These are phyloP conservation scores for Lagopus muta DNA, from an alignment of 2,113 vertebrate species.

Conservation along the genomic window DNA sequence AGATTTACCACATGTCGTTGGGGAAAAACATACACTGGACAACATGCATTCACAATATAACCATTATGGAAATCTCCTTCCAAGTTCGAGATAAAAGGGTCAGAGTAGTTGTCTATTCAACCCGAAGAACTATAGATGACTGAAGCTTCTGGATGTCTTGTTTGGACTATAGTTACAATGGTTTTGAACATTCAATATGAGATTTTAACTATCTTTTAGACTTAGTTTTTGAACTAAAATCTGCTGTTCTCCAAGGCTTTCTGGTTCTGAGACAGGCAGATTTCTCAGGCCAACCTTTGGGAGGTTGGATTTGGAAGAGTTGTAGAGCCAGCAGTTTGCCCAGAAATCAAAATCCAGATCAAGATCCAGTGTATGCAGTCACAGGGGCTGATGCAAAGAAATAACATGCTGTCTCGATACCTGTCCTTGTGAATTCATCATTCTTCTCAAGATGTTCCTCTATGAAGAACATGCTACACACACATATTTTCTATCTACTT, in stretches of 20 bases:
- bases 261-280: neutral
- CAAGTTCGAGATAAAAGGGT: neutral
- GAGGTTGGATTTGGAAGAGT: neutral
- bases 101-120: neutral
- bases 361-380: rapidly evolving
- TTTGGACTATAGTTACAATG: neutral
- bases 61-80: neutral
- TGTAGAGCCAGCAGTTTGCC: neutral
- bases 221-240: neutral
- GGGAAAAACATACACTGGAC: neutral
- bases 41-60: neutral
- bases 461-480: neutral
- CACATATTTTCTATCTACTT: neutral
- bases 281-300: neutral
- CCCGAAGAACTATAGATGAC: neutral
- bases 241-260: neutral
- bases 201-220: neutral
- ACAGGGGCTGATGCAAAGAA: neutral
- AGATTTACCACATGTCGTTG: neutral
- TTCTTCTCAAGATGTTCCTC: neutral
- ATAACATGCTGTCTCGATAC: neutral
- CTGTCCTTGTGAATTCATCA: neutral
- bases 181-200: neutral
- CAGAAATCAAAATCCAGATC: neutral
- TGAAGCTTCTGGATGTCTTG: neutral